These are phyloP conservation scores for Horisme vitalbata DNA, from an alignment of 2,888 invertebrate genomes.

Conservation along the genomic window DNA sequence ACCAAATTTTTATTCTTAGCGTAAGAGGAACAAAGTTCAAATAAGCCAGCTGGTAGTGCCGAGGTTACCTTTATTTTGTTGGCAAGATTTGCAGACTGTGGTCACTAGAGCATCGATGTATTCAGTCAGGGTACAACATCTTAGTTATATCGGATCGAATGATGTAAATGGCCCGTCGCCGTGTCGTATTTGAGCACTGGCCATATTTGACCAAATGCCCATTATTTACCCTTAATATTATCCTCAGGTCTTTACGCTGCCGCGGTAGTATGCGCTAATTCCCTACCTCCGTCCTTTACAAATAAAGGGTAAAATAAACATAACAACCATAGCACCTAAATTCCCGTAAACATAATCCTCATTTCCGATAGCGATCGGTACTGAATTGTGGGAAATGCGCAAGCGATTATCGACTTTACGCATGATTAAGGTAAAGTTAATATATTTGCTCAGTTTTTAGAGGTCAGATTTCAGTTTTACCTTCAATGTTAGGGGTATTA, in stretches of 20 bases:
- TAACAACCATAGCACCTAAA: constrained; percentile 21
- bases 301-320: constrained; percentile 64
- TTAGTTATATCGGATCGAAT: constrained; percentile 1
- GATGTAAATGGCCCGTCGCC: constrained; percentile 24
- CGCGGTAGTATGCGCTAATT: constrained; percentile 79
- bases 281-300: constrained; percentile 63
- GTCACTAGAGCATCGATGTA: too few species aligned
- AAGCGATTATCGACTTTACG: constrained; percentile 41
- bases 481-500: constrained; percentile 39
- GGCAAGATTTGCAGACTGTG: too few species aligned
- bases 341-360: constrained; percentile 7
- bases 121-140: too few species aligned
- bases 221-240: constrained; percentile 55
- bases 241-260: constrained; percentile 54
- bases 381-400: constrained; percentile 2
- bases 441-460: constrained; percentile 63
- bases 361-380: neutral
- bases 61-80: too few species aligned
- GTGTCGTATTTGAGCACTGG: constrained; percentile 3
- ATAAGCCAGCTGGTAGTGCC: too few species aligned
- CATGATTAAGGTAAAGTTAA: constrained; percentile 45
- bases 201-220: constrained; percentile 26
- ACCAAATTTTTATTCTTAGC: too few species aligned
- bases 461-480: constrained; percentile 60
- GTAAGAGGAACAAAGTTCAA: too few species aligned